A percentile compares a stretch with the other conserved stretches of the same genome.
Conservation (phyloP, 2,113 vertebrate genomes). For the Caloenas nicobarica region DNA sequence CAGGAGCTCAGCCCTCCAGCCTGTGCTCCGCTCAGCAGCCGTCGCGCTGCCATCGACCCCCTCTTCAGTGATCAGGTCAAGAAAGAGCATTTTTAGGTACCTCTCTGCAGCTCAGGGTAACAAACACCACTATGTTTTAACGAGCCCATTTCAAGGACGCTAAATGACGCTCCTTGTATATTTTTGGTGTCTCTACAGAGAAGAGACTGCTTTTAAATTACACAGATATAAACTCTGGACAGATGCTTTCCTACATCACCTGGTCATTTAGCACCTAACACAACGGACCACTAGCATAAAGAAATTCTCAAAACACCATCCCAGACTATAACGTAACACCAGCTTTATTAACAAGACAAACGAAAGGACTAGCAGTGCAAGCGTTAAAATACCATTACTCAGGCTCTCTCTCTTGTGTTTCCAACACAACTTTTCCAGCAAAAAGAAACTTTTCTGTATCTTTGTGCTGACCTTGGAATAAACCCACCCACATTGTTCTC, state of each 20-base stretch:
- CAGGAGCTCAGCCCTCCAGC: background rate
- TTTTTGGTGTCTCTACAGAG: background rate
- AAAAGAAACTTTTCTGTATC: background rate
- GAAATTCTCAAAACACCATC: background rate
- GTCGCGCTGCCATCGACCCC: background rate
- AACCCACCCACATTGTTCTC: constrained; percentile 26
- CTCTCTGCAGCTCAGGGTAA: background rate
- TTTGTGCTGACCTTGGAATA: constrained; percentile 9
- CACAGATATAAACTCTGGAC: background rate
- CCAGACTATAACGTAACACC: background rate
- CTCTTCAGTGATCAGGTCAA: rapidly evolving
- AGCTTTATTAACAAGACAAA: background rate
- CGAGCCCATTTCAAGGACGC: background rate
- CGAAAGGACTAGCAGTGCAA: background rate
- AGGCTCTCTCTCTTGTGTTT: background rate
- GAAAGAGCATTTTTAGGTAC: background rate
- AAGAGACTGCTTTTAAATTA: background rate
- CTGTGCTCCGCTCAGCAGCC: background rate
- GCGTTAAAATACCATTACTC: background rate
- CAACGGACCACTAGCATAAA: rapidly evolving
- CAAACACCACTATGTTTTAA: background rate
- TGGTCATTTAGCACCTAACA: background rate
- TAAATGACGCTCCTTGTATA: background rate
- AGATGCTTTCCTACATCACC: background rate
- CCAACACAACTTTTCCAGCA: background rate